Percentiles rank a stretch among this genome's conserved stretches.
Conservation (phyloP, 2,113 vertebrate genomes). For the Pterocles gutturalis region DNA sequence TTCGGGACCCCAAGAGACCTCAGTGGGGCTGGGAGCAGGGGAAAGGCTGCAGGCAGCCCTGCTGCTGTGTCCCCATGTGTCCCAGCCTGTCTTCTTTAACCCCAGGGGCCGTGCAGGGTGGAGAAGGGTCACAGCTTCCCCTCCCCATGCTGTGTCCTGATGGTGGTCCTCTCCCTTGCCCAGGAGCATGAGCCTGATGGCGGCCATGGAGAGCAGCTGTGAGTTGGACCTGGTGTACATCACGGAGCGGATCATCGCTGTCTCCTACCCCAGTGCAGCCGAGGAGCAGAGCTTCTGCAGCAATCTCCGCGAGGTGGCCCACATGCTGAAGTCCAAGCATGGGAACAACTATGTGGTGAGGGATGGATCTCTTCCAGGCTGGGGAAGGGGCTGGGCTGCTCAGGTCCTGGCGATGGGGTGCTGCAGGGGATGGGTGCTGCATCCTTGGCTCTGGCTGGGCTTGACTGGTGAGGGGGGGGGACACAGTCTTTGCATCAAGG, state of each 20-base stretch:
- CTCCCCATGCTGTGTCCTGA: fast-evolving
- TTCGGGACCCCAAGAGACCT: not conserved
- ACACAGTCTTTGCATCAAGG: not conserved
- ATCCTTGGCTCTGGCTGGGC: not conserved
- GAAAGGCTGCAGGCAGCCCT: not conserved
- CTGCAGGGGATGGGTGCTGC: not conserved
- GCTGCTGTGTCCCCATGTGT: fast-evolving
- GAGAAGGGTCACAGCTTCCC: not conserved
- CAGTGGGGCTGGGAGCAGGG: not conserved
- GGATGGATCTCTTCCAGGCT: not conserved
- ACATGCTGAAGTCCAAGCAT: slow-evolving; percentile 97
- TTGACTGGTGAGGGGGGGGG: not conserved
- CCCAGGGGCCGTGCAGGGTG: no score
- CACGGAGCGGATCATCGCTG: slow-evolving; percentile 84
- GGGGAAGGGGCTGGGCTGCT: not conserved
- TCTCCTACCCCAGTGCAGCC: slow-evolving; percentile 87
- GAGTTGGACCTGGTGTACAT: slow-evolving; percentile 88
- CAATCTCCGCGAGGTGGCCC: slow-evolving; percentile 94
- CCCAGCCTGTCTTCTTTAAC: not conserved
- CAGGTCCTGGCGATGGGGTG: not conserved
- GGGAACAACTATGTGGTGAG: slow-evolving; percentile 93
- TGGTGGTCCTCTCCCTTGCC: not conserved
- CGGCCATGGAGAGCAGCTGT: slow-evolving; percentile 90
- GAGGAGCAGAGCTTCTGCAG: slow-evolving; percentile 90
- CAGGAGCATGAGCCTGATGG: slow-evolving; percentile 77